Percentiles rank a stretch among this genome's conserved stretches.
These are phyloP conservation scores for Dolichotis patagonum DNA, from an alignment of 2,113 vertebrate genomes.

Conservation along the genomic window DNA sequence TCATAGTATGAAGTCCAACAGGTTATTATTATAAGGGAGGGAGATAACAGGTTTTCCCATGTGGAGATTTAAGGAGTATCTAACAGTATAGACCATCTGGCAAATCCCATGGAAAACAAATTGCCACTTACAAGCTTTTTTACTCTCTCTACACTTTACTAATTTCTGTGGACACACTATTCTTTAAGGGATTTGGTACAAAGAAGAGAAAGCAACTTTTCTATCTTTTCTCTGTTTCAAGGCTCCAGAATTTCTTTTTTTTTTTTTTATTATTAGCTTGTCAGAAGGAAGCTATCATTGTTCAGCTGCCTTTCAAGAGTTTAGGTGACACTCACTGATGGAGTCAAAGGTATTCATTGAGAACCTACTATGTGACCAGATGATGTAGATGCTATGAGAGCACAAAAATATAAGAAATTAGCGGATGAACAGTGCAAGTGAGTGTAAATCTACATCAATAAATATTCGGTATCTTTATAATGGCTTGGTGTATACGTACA, in stretches of 20 bases:
- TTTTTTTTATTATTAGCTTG: background rate
- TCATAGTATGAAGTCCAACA: constrained; percentile 12
- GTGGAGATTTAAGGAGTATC: constrained; percentile 62
- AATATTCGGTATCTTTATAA: background rate
- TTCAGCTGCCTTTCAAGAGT: background rate
- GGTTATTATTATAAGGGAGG: constrained; percentile 25
- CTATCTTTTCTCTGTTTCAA: background rate
- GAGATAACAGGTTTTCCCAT: constrained; percentile 63
- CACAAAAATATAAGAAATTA: background rate
- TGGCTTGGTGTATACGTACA: background rate
- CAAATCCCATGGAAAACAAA: constrained; percentile 62
- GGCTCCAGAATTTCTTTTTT: background rate
- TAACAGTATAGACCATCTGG: constrained; percentile 58
- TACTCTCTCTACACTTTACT: background rate
- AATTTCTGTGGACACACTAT: constrained; percentile 59
- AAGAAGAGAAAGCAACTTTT: constrained; percentile 20
- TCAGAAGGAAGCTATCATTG: background rate
- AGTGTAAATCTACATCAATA: background rate
- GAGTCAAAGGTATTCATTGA: background rate
- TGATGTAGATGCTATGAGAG: background rate
- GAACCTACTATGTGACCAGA: background rate
- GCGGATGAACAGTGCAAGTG: background rate
- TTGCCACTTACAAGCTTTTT: constrained; percentile 59
- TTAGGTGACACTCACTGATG: background rate
- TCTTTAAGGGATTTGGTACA: constrained; percentile 33